Evolutionary conservation across 2,113 vertebrate species (phyloP).

Genomic region (Bufo bufo): DNA sequence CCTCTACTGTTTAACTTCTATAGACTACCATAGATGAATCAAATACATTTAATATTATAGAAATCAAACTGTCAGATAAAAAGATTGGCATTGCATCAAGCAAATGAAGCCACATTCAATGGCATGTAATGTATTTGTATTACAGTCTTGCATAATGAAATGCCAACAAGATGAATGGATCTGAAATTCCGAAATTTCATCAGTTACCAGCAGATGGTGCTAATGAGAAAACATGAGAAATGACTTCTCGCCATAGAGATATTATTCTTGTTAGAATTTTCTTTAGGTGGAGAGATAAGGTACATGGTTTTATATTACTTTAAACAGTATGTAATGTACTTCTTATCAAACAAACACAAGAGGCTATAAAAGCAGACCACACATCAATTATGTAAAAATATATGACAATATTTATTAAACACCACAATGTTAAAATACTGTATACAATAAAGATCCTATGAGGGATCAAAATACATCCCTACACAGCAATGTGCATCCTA

Average conservation of each 20-base stretch:
- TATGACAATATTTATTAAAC: no score
- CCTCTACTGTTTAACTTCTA: no score
- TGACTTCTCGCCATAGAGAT: background rate
- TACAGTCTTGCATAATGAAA: background rate
- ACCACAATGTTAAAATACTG: no score
- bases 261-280: background rate
- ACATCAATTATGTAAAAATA: no score
- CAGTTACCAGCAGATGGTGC: conserved; percentile 15
- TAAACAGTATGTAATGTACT: background rate
- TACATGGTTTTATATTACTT: background rate
- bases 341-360: no score
- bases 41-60: background rate
- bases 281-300: background rate
- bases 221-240: background rate
- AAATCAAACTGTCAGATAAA: background rate
- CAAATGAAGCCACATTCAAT: background rate
- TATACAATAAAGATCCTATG: no score
- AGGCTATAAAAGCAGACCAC: no score
- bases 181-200: background rate
- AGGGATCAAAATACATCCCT: no score
- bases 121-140: background rate
- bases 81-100: background rate
- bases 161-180: background rate
- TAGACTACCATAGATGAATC: background rate
- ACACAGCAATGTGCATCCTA: no score